Conservation (phyloP, 2,888 invertebrate species). For the Neria commutata region DNA sequence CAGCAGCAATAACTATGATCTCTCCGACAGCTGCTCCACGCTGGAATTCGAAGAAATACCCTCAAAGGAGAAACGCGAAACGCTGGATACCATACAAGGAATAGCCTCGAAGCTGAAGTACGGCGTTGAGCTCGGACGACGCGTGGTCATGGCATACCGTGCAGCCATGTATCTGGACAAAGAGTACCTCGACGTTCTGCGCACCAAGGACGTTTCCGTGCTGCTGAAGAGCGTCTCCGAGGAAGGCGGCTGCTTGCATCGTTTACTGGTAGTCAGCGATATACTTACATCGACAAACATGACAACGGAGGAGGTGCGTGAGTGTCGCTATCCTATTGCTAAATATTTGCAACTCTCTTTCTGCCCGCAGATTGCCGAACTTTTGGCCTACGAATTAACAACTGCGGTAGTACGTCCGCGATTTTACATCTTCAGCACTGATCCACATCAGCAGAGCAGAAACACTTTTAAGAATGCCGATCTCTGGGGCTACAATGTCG, state of each 20-base stretch:
- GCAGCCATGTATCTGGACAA: constrained; percentile 66
- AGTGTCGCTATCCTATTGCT: too few relatives aligned
- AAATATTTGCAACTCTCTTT: neutral
- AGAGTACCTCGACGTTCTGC: constrained; percentile 65
- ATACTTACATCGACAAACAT: constrained; percentile 67
- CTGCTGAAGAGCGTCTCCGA: constrained; percentile 66
- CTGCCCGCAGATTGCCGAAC: constrained; percentile 63
- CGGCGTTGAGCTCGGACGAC: constrained; percentile 65
- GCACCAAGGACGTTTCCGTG: constrained; percentile 63
- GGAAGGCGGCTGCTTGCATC: constrained; percentile 65
- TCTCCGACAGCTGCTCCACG: constrained; percentile 52
- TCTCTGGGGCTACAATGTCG: constrained; percentile 64
- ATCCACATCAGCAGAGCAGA: constrained; percentile 45
- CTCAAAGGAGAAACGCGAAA: constrained; percentile 57
- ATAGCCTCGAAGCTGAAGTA: constrained; percentile 64
- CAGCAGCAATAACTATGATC: constrained; percentile 36
- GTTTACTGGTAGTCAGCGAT: constrained; percentile 68
- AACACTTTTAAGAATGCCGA: constrained; percentile 49
- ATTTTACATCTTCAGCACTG: constrained; percentile 57
- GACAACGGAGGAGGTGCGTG: constrained; percentile 62
- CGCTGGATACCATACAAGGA: constrained; percentile 61
- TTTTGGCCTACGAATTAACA: constrained; percentile 67
- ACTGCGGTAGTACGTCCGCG: constrained; percentile 62
- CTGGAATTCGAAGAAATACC: constrained; percentile 60
- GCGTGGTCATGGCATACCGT: constrained; percentile 66